Evolutionary conservation across 2,797 vertebrate species (phyloP).

Genomic region (Scarus forsteni): DNA sequence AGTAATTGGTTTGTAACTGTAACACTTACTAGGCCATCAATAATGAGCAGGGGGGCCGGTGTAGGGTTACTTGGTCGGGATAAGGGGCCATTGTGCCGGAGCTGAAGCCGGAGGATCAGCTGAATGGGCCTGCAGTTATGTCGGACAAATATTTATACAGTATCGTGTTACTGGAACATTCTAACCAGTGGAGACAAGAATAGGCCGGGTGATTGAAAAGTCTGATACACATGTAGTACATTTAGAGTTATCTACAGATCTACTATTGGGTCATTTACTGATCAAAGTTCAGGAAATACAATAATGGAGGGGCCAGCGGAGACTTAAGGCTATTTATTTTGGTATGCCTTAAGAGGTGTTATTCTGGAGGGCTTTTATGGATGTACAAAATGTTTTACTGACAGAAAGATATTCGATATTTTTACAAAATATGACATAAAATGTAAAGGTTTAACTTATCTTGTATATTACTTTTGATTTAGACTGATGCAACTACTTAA

Average conservation of each 20-base stretch:
- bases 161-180: constrained; percentile 82
- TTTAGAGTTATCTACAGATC: constrained; percentile 79
- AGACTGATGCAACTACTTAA: background rate
- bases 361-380: background rate
- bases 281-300: constrained; percentile 76
- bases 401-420: background rate
- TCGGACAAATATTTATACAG: constrained; percentile 87
- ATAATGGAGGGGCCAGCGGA: constrained; percentile 32
- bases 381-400: background rate
- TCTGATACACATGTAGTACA: constrained; percentile 82
- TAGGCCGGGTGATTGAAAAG: constrained; percentile 84
- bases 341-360: background rate
- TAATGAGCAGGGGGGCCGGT: constrained; percentile 80
- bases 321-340: constrained; percentile 18
- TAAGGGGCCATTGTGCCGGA: constrained; percentile 68
- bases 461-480: background rate
- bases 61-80: constrained; percentile 79
- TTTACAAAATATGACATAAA: background rate
- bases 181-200: constrained; percentile 80
- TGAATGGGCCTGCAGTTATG: constrained; percentile 82
- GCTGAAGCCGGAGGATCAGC: constrained; percentile 75
- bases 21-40: constrained; percentile 88
- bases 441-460: background rate
- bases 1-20: constrained; percentile 91
- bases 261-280: constrained; percentile 60